Base-by-base conservation (phyloP, 1,140 invertebrate species). In the Aphaenogaster floridana region DNA sequence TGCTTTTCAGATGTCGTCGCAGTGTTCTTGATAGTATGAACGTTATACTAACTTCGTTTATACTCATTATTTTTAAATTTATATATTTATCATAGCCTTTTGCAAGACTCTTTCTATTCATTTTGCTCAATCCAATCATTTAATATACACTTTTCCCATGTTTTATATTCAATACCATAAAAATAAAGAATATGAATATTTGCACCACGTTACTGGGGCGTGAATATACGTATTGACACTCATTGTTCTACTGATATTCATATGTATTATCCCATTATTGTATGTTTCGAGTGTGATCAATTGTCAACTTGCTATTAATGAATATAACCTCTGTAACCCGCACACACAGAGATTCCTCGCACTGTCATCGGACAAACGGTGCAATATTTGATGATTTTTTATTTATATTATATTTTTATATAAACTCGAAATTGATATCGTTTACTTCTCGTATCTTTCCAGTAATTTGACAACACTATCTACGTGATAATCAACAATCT, bases 271-370 rank as follows among this genome's bases (percentile, higher is more conserved):
- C 5, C 15, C 5, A 57, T 17, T 21, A 57, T 36, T 15, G 42
- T 74, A 28, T 15, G 28, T 39, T 50, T 39, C n/a, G 17, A 50
- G 28, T 39, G 28, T 54, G 39, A 61, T 48, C 15, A 28, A 74
- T 0, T 83, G 15, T 63, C 11, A 84, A 50, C 7, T 50, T 69
- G 34, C 6, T 34, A 0, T 39, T 81, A 61, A 59, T 28, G 34
- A 39, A 80, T 17, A 28, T 84, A 84, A 84, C 80, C 80, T 84
- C 42, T 15, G 3, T 15, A 69, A 48, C 45, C 11, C 0, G 11
- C 42, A 74, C n/a, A 50, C 36, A 21, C 63, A 13, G 11, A 57
- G 59, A 28, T 50, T 50, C 13, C 8, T 59, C 5, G 11, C 13
- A 15, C 8, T 59, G 3, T 59, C 39, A 45, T 39, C 5, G 8